Conservation (phyloP, 2,113 vertebrate species). For the Oryzias curvinotus region DNA sequence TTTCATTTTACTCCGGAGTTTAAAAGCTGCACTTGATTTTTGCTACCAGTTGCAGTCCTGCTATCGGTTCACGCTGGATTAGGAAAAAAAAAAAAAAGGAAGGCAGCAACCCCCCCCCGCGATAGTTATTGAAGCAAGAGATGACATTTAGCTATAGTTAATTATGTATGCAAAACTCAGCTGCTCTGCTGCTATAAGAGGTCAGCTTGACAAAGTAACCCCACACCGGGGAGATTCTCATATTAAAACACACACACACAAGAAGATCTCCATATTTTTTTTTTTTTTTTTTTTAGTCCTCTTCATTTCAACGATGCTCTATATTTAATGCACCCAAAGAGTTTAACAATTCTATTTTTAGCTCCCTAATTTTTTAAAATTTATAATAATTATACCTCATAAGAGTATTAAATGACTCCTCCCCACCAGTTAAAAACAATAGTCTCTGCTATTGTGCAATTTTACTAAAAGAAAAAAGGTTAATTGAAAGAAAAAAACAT, state of each 20-base stretch:
- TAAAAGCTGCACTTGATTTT: slow-evolving; percentile 59
- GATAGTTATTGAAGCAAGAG: slow-evolving; percentile 71
- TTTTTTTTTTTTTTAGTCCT: neutral
- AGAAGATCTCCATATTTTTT: slow-evolving; percentile 27
- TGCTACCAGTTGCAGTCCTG: slow-evolving; percentile 35
- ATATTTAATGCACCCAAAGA: slow-evolving; percentile 19
- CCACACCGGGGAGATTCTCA: slow-evolving; percentile 67
- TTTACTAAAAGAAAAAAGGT: slow-evolving; percentile 23
- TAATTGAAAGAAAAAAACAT: slow-evolving; percentile 20
- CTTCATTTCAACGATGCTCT: slow-evolving; percentile 23
- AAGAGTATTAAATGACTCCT: neutral
- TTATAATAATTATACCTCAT: slow-evolving; percentile 3
- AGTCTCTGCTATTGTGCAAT: slow-evolving; percentile 20
- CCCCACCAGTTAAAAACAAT: slow-evolving; percentile 19
- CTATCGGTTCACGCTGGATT: slow-evolving; percentile 47
- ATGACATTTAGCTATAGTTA: slow-evolving; percentile 78
- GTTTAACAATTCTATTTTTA: slow-evolving; percentile 11
- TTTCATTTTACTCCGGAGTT: slow-evolving; percentile 44
- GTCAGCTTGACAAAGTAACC: slow-evolving; percentile 77
- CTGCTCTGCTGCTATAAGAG: slow-evolving; percentile 68
- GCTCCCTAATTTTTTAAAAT: neutral
- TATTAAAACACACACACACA: slow-evolving; percentile 67
- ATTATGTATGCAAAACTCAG: slow-evolving; percentile 79
- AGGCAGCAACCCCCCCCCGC: slow-evolving; percentile 69
- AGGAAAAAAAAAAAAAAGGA: slow-evolving; percentile 38